Percentiles rank a stretch among this genome's conserved stretches.
These are phyloP conservation scores for Drosophila incognita DNA, from an alignment of 2,888 invertebrate species.

Conservation along the genomic window DNA sequence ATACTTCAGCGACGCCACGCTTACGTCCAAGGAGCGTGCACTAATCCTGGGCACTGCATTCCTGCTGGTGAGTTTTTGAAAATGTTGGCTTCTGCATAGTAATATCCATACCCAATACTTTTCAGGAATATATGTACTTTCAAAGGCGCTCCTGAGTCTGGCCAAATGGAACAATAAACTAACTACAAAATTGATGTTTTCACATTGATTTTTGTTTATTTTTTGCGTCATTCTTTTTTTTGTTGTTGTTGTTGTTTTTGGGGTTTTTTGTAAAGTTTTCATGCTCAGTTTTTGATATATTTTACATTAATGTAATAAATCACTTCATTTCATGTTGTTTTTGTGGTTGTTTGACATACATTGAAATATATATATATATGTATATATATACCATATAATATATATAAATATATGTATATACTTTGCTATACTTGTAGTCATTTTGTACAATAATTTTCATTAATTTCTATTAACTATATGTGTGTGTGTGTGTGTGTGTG, in stretches of 20 bases:
- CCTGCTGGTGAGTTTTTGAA: slow-evolving; percentile 88
- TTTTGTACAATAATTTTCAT: slow-evolving; percentile 76
- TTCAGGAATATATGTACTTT: slow-evolving; percentile 84
- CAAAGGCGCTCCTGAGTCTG: slow-evolving; percentile 73
- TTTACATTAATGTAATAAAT: slow-evolving; percentile 79
- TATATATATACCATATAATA: slow-evolving; percentile 32
- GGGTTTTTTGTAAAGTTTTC: slow-evolving; percentile 76
- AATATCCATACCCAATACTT: background rate
- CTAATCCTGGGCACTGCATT: slow-evolving; percentile 92
- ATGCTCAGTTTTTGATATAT: slow-evolving; percentile 61
- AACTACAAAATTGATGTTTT: slow-evolving; percentile 37
- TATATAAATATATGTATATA: slow-evolving; percentile 38
- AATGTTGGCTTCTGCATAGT: background rate
- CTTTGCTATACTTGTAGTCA: slow-evolving; percentile 49
- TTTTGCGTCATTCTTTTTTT: slow-evolving; percentile 69
- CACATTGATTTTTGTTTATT: slow-evolving; percentile 66
- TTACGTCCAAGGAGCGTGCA: slow-evolving; percentile 92
- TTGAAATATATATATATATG: slow-evolving; percentile 32
- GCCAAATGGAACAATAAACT: background rate
- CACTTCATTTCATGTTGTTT: slow-evolving; percentile 66
- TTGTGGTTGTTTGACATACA: slow-evolving; percentile 52
- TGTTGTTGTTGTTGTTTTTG: slow-evolving; percentile 57
- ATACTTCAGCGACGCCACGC: slow-evolving; percentile 89
- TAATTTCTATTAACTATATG: slow-evolving; percentile 69
- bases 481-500: slow-evolving; percentile 36